Evolutionary conservation across 35 echinoderm and acorn worm genomes (phyloP), one percentile per base, ranked within the genome.

Genomic region (Antedon bifida): DNA sequence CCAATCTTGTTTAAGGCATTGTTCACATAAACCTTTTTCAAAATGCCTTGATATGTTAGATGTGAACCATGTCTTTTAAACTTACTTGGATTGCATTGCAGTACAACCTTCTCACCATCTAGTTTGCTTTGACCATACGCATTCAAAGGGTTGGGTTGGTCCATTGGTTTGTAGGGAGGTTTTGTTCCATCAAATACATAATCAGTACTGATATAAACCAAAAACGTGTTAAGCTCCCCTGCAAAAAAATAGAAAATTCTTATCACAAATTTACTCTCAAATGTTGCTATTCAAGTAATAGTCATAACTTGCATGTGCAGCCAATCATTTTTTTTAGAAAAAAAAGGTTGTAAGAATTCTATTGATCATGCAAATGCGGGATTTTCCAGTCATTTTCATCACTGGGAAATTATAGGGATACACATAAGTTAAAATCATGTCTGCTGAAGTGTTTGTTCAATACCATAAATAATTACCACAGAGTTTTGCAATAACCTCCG

Each of bases 171-270:
- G 77, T 99, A 99, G 0, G 88, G 91, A n/a, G 95, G 85, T 30
- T 86, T 82, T 9, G 82, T 90, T 3, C 95, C 95, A 88, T 99
- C 95, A 93, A 99, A 99, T 26, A 99, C 90, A 82, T 99, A 99
- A 76, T 99, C 88, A 55, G 91, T 99, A 84, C 95, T 99, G 82
- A 99, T 90, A 74, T 83, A 99, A 29, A 99, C 82, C 78, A 99
- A 38, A 39, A 85, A 88, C 30, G 83, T 76, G 35, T 86, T 86
- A 29, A 84, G 81, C 39, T 88, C 86, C 80, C 51, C 90, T 92
- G 73, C 32, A 84, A 79, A 46, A 38, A 34, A 77, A 77, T 32
- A 42, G 16, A 38, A 82, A 46, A 30, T 78, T 78, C 7, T 30
- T 30, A 30, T 33, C 26, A 78, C n/a, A n/a, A n/a, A n/a, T n/a